These are phyloP conservation scores for Nothocercus julius DNA, from an alignment of 2,113 vertebrate species.

Conservation along the genomic window DNA sequence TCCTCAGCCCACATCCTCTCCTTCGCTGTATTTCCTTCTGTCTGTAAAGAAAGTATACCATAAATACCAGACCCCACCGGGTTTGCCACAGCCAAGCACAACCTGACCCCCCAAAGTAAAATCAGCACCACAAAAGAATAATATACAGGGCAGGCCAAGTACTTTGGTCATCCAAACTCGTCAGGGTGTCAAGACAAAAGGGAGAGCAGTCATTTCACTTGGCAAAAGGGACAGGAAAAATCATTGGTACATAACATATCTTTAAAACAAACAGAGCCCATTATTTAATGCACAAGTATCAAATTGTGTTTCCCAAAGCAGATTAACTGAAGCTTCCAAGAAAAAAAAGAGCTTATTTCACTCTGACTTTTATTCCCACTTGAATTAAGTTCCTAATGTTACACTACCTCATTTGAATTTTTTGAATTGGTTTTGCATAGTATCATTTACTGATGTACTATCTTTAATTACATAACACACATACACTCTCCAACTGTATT, in stretches of 20 bases:
- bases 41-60: neutral
- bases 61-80: neutral
- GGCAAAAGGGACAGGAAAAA: neutral
- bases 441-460: conserved; percentile 66
- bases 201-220: neutral
- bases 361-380: conserved; percentile 54
- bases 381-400: conserved; percentile 58
- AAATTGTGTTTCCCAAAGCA: conserved; percentile 37
- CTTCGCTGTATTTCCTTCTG: neutral
- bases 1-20: neutral
- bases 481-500: conserved; percentile 55
- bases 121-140: rapidly evolving
- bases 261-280: conserved; percentile 1
- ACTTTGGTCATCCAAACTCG: neutral
- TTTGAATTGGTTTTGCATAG: conserved; percentile 71
- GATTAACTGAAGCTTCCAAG: conserved; percentile 63
- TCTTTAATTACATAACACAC: conserved; percentile 72
- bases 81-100: neutral
- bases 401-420: conserved; percentile 54
- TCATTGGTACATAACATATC: neutral
- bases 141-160: neutral
- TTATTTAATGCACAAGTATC: neutral
- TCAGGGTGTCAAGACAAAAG: rapidly evolving
- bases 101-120: neutral
- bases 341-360: conserved; percentile 60